Evolutionary conservation across 2,113 vertebrate genomes (phyloP).

Genomic region (Atrichornis clamosus): DNA sequence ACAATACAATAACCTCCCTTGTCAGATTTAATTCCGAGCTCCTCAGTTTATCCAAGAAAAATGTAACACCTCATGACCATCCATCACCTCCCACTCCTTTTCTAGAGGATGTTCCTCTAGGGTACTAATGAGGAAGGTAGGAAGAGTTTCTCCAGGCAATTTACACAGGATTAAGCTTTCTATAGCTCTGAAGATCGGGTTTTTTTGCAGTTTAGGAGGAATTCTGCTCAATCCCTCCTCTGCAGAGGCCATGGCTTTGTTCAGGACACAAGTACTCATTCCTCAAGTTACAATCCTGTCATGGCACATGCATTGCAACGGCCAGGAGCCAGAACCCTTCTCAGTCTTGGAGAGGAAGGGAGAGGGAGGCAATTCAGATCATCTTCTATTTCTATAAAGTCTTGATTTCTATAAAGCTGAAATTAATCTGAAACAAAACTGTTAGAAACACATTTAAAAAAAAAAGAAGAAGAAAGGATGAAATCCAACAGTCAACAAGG

Average conservation of each 20-base stretch:
- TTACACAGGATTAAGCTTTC: background rate
- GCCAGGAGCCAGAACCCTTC: background rate
- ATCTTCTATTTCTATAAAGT: background rate
- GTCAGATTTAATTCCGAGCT: background rate
- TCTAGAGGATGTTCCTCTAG: fast-evolving
- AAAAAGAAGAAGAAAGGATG: background rate
- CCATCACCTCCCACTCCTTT: background rate
- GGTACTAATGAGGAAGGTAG: background rate
- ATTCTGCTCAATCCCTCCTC: background rate
- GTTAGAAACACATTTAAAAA: background rate
- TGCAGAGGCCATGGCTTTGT: background rate
- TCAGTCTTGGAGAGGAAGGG: background rate
- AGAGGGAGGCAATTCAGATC: background rate
- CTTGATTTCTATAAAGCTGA: background rate
- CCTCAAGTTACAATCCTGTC: background rate
- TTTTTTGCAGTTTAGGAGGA: background rate
- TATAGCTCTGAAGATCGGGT: background rate
- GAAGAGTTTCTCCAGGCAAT: background rate
- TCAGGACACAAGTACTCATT: background rate
- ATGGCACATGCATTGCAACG: background rate
- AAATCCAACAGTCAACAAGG: background rate
- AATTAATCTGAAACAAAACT: background rate
- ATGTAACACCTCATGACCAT: background rate
- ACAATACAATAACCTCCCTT: background rate
- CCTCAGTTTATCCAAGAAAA: background rate